A percentile compares a stretch with the other conserved stretches of the same genome.
These are phyloP conservation scores for Odontophorus gujanensis DNA, from an alignment of 2,113 vertebrate genomes.

Conservation along the genomic window DNA sequence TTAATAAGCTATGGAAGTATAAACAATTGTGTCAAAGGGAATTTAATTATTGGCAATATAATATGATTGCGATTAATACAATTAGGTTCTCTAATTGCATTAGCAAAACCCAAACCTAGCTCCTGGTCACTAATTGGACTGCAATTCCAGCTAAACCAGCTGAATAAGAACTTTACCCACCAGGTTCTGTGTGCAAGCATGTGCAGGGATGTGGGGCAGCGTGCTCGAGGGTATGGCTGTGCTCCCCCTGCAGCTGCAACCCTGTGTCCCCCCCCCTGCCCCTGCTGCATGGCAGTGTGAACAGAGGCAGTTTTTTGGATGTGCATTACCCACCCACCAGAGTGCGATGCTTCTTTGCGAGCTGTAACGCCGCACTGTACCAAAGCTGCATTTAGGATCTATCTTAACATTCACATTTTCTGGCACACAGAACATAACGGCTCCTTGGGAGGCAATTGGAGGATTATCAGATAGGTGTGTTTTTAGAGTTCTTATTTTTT, in stretches of 20 bases:
- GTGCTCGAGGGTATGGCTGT: too few species aligned
- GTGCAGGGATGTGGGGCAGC: neutral
- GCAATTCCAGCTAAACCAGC: slow-evolving; percentile 23
- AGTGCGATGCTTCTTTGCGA: slow-evolving; percentile 49
- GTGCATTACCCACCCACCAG: neutral
- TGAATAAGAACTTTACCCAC: neutral
- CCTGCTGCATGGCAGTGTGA: neutral
- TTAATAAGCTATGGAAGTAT: slow-evolving; percentile 47
- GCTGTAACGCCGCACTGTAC: neutral
- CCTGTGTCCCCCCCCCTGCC: neutral
- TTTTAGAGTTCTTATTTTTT: neutral
- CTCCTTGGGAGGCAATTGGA: slow-evolving; percentile 59
- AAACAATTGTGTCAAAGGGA: slow-evolving; percentile 62
- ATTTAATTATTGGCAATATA: slow-evolving; percentile 68
- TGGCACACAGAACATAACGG: slow-evolving; percentile 31
- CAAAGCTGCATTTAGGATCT: slow-evolving; percentile 48
- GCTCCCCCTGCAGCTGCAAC: neutral
- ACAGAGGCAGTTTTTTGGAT: neutral
- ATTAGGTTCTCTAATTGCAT: slow-evolving; percentile 55
- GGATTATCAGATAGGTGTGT: neutral
- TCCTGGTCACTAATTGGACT: slow-evolving; percentile 25
- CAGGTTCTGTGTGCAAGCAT: accelerated
- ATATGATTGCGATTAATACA: slow-evolving; percentile 64
- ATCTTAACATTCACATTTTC: slow-evolving; percentile 62
- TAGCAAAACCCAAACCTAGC: slow-evolving; percentile 33